Evolutionary conservation across 53 echinoderm and acorn worm genomes (phyloP).

Genomic region (Holothuria scabra): DNA sequence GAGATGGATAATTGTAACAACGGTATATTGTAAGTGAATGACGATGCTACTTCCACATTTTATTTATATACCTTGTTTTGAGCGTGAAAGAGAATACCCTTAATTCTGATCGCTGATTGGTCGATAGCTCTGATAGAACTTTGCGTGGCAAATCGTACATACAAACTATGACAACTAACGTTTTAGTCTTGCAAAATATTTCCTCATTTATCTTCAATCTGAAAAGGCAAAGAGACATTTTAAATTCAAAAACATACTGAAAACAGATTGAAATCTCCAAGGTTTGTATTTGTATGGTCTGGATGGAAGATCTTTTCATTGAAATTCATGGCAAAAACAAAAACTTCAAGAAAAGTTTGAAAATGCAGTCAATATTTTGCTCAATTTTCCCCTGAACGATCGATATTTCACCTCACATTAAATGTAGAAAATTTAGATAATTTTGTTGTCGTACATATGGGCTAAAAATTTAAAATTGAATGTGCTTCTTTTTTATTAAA

Average conservation of each 20-base stretch:
- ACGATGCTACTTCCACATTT: background rate
- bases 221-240: background rate
- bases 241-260: background rate
- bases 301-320: background rate
- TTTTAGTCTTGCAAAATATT: constrained; percentile 22
- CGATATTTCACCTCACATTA: too few species aligned
- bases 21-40: too few species aligned
- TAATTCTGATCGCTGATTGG: constrained; percentile 5
- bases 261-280: background rate
- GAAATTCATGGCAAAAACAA: background rate
- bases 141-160: constrained; percentile 15
- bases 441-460: too few species aligned
- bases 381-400: too few species aligned
- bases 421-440: too few species aligned
- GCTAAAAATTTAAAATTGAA: too few species aligned
- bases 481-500: too few species aligned
- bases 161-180: background rate
- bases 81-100: constrained; percentile 14
- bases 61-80: background rate
- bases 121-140: background rate
- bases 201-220: background rate
- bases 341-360: background rate
- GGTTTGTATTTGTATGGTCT: background rate
- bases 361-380: too few species aligned
- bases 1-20: too few species aligned